Conservation (phyloP, 1,140 invertebrate genomes). For the Palaemon carinicauda region DNA sequence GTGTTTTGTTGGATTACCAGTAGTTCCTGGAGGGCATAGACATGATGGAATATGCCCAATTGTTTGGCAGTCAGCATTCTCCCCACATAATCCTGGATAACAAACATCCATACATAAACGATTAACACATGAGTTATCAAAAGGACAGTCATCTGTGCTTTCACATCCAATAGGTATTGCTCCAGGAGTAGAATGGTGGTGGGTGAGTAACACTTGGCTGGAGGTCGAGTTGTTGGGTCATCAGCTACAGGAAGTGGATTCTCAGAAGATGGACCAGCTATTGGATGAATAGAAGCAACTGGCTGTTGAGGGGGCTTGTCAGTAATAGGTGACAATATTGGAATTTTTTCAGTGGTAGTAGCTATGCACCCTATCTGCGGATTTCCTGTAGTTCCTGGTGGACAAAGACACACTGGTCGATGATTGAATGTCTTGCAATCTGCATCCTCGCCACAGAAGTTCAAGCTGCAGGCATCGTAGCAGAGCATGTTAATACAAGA, state of each 20-base stretch:
- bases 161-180: conserved; percentile 1
- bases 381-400: conserved; percentile 61
- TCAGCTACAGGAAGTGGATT: not conserved
- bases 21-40: conserved; percentile 67
- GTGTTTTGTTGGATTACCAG: conserved; percentile 80
- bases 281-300: not conserved
- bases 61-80: conserved; percentile 66
- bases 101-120: not conserved
- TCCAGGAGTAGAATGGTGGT: not conserved
- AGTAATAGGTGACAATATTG: not conserved
- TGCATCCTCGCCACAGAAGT: conserved; percentile 65
- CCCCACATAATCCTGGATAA: conserved; percentile 58
- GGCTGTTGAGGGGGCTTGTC: not conserved
- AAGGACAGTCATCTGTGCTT: conserved; percentile 51
- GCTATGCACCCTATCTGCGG: conserved; percentile 61
- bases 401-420: conserved; percentile 62
- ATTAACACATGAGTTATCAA: conserved; percentile 32
- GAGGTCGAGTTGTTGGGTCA: not conserved
- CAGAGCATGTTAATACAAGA: conserved; percentile 62
- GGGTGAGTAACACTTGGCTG: not conserved
- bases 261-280: conserved; percentile 5
- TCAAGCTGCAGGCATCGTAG: conserved; percentile 69
- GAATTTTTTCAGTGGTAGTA: conserved; percentile 19
- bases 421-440: conserved; percentile 62
- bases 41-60: conserved; percentile 74